phyloP scores from a whole-genome alignment of 2,797 vertebrate species.

The Anguilla anguilla region DNA sequence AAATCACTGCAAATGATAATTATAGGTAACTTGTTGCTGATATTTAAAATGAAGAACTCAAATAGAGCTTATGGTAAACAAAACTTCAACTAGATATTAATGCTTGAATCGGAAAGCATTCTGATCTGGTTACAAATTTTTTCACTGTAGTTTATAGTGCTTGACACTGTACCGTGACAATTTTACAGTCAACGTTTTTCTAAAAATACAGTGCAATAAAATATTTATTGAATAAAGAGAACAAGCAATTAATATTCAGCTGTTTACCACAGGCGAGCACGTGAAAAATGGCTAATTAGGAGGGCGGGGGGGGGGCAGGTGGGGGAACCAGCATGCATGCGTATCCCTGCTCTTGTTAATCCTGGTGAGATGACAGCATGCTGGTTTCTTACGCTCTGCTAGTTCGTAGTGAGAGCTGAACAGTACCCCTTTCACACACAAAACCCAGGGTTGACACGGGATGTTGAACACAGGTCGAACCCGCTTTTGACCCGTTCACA shows the following conservation, averaged over 20 bases:
- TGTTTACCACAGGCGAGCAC: neutral
- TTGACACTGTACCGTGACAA: no score
- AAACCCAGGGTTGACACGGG: no score
- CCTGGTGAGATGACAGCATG: neutral
- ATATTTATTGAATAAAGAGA: neutral
- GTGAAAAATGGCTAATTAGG: neutral
- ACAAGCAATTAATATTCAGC: neutral
- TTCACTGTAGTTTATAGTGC: no score
- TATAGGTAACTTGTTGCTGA: neutral
- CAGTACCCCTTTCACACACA: no score
- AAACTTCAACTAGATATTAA: neutral
- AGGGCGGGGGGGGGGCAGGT: no score
- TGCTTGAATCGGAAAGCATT: no score
- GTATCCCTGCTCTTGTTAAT: neutral
- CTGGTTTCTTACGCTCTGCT: neutral
- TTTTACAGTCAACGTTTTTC: no score
- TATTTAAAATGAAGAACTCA: neutral
- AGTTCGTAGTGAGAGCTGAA: neutral
- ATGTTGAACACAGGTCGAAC: no score
- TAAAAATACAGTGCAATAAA: neutral
- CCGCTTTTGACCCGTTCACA: no score
- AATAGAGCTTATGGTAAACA: neutral
- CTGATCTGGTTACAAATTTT: no score
- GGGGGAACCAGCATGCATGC: neutral
- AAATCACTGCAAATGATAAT: no score